Evolutionary conservation across 1,140 invertebrate genomes (phyloP), one percentile per base, ranked within the genome.

Genomic region (Heliconius himera): DNA sequence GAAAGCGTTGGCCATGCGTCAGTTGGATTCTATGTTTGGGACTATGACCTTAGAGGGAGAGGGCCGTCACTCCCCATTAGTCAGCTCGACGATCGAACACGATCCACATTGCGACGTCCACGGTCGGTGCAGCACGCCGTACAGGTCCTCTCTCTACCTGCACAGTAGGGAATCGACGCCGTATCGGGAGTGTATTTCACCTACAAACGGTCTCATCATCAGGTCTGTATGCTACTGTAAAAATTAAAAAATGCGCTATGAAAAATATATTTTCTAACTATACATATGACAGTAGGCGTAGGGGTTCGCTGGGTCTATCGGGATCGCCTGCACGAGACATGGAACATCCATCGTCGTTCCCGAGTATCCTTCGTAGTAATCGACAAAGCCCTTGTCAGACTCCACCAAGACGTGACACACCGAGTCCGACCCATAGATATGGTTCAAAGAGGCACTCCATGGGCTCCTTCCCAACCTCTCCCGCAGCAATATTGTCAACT

Each of bases 11-110:
- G 96, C 96, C 2, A 96, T 97, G 85, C 96, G 96, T 79, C 96
- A 96, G 66, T 89, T 97, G 83, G 97, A 97, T 87, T 96, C 96
- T 1, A 95, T 97, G 78, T 97, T 97, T 89, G 95, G 95, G 49
- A 96, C 96, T 83, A 95, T 96, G 56, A 96, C 95, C 85, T 82
- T 97, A 74, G 96, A 96, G 29, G 90, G 92, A 77, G 88, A 90
- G 83, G 93, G 88, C 51, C 91, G 87, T 73, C 89, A 89, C 82
- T 91, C 88, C 38, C 94, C 95, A 26, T 92, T 95, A 70, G 89
- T 95, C 54, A 93, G 90, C 81, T 92, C 95, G 3, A 95, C 95
- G 78, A 92, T 96, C 20, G 96, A 96, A 86, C 90, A 95, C 70
- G 95, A 96, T 83, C 91, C 94, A 41, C 95, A 95, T 73, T 97